These are phyloP conservation scores for Medauroidea extradentata DNA, from an alignment of 1,140 invertebrate genomes.

Conservation along the genomic window DNA sequence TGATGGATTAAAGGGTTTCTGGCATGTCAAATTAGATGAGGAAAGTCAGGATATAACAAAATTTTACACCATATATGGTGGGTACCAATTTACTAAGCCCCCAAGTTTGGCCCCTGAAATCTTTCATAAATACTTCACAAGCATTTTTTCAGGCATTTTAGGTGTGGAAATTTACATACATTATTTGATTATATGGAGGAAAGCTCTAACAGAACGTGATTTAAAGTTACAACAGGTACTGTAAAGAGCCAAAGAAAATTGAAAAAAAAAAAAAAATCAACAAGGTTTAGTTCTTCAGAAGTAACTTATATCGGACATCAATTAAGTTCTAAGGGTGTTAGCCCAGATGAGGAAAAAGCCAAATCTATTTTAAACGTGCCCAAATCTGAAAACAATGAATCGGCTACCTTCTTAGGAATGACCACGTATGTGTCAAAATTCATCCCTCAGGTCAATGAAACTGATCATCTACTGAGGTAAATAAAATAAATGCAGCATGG, in stretches of 20 bases:
- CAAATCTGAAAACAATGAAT: constrained; percentile 14
- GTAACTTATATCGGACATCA: constrained; percentile 37
- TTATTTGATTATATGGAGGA: constrained; percentile 22
- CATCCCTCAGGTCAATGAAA: constrained; percentile 23
- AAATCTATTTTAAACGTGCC: constrained; percentile 32
- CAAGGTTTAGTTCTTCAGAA: constrained; percentile 25
- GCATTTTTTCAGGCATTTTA: constrained; percentile 16
- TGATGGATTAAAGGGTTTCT: constrained; percentile 32
- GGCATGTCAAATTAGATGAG: constrained; percentile 26
- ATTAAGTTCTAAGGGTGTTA: constrained; percentile 35
- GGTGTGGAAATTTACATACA: constrained; percentile 20
- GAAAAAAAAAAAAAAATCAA: constrained; percentile 29
- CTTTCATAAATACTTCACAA: constrained; percentile 17
- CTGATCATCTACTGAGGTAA: constrained; percentile 33
- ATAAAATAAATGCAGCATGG: too few species aligned
- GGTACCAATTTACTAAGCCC: constrained; percentile 9
- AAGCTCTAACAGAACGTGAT: constrained; percentile 14
- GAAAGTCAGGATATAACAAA: constrained; percentile 19
- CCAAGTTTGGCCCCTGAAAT: constrained; percentile 19
- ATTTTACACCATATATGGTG: constrained; percentile 12
- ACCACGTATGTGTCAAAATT: constrained; percentile 15
- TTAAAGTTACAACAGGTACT: constrained; percentile 21
- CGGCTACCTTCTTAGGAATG: constrained; percentile 15
- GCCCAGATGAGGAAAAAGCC: constrained; percentile 30
- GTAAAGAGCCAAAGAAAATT: constrained; percentile 18